Percentiles rank a stretch among this genome's conserved stretches.
phyloP scores from a whole-genome alignment of 2,888 invertebrate species.

The Ophioninae sp. region DNA sequence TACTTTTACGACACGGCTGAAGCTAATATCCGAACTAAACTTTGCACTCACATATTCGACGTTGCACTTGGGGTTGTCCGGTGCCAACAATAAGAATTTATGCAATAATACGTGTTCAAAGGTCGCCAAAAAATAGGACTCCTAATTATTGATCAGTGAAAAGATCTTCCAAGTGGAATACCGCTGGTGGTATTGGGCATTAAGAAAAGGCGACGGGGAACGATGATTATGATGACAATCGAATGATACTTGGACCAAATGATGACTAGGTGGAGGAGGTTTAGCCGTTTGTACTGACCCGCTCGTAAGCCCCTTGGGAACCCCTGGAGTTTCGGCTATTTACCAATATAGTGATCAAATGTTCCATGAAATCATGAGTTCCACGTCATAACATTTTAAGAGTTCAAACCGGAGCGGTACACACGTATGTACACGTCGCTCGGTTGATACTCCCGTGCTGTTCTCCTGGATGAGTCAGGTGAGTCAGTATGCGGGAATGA shows the following conservation, averaged over 20 bases:
- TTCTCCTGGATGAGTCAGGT: conserved; percentile 67
- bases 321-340: conserved; percentile 71
- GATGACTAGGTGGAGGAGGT: neutral
- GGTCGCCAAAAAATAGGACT: neutral
- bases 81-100: conserved; percentile 52
- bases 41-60: conserved; percentile 56
- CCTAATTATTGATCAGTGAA: neutral
- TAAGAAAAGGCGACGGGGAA: neutral
- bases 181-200: neutral
- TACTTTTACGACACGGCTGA: conserved; percentile 44
- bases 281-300: conserved; percentile 35
- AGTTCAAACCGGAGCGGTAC: conserved; percentile 68
- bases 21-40: conserved; percentile 55
- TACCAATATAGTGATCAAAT: conserved; percentile 79
- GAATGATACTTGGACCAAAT: neutral
- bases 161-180: neutral
- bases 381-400: conserved; percentile 81
- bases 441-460: conserved; percentile 68
- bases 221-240: neutral
- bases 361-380: conserved; percentile 80
- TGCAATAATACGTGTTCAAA: conserved; percentile 23
- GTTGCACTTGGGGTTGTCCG: neutral
- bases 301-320: conserved; percentile 60
- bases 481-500: conserved; percentile 63
- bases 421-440: conserved; percentile 54